Percentiles rank a stretch among this genome's conserved stretches.
These are phyloP conservation scores for Heteromurus nitidus DNA, from an alignment of 2,888 invertebrate species.

Conservation along the genomic window DNA sequence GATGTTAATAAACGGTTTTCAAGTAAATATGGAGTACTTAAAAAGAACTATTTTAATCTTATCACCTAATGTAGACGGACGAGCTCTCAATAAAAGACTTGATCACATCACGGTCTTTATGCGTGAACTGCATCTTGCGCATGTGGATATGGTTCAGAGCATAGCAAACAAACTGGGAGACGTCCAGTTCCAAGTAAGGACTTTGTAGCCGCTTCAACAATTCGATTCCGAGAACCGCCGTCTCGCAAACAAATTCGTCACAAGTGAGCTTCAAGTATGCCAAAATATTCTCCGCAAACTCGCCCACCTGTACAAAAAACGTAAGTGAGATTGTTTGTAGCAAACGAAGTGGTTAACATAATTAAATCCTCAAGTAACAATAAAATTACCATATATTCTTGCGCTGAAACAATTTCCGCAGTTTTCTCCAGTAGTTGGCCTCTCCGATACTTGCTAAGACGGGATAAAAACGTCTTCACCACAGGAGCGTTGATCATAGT, in stretches of 20 bases:
- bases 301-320: constrained; percentile 38
- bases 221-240: constrained; percentile 58
- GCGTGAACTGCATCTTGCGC: constrained; percentile 52
- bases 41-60: too few species aligned
- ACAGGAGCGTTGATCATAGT: constrained; percentile 45
- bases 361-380: neutral
- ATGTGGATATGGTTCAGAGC: constrained; percentile 64
- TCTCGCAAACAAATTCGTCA: constrained; percentile 62
- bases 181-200: constrained; percentile 63
- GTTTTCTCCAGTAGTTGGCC: constrained; percentile 65
- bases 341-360: constrained; percentile 2
- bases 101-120: constrained; percentile 54
- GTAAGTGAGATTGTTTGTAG: too few species aligned
- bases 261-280: constrained; percentile 60
- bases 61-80: constrained; percentile 42
- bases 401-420: constrained; percentile 11
- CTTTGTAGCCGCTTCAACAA: constrained; percentile 41
- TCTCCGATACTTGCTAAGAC: constrained; percentile 67
- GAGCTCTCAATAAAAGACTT: constrained; percentile 44
- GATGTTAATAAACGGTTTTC: too few species aligned
- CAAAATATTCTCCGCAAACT: constrained; percentile 57
- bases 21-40: too few species aligned
- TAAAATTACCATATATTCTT: neutral
- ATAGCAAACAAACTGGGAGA: constrained; percentile 67
- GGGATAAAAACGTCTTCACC: constrained; percentile 59